Percentiles rank a stretch among this genome's conserved stretches.
Evolutionary conservation across 2,888 invertebrate species (phyloP).

Genomic region (Drosophila siamana): DNA sequence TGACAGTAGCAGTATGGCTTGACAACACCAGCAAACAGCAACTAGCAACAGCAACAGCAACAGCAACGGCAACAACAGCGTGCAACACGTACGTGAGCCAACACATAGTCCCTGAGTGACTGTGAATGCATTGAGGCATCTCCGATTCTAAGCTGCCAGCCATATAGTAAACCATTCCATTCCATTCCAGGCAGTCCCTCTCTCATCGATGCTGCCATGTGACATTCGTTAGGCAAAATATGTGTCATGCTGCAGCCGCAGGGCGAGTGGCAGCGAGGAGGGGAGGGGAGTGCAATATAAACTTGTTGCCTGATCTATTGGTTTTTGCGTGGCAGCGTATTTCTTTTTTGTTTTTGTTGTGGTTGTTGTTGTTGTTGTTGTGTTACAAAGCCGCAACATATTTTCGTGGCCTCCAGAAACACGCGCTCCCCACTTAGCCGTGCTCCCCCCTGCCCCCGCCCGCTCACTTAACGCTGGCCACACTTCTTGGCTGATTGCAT

Average conservation of each 20-base stretch:
- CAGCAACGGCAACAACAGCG: constrained; percentile 36
- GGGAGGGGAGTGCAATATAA: too few relatives aligned
- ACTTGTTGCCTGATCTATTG: constrained; percentile 75
- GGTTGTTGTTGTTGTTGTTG: too few relatives aligned
- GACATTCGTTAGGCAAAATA: constrained; percentile 79
- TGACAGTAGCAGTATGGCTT: constrained; percentile 77
- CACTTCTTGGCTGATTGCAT: constrained; percentile 74
- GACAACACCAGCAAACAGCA: too few relatives aligned
- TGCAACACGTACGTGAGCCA: constrained; percentile 70
- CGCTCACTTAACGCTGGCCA: neutral
- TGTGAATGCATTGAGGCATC: constrained; percentile 60
- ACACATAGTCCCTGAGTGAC: constrained; percentile 61
- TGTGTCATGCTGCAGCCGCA: constrained; percentile 56
- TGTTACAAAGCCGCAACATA: constrained; percentile 59
- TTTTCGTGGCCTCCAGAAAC: constrained; percentile 67
- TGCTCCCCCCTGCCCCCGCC: neutral
- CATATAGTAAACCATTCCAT: constrained; percentile 8
- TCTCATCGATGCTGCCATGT: constrained; percentile 52
- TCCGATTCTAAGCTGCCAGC: constrained; percentile 38
- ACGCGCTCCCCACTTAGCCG: constrained; percentile 17
- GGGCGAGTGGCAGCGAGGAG: too few relatives aligned
- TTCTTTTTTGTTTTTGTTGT: too few relatives aligned
- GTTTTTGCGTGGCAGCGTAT: constrained; percentile 76
- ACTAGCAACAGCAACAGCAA: constrained; percentile 41
- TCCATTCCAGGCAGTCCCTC: constrained; percentile 47